Evolutionary conservation across 1,140 invertebrate genomes (phyloP).

Genomic region (Aculops lycopersici): DNA sequence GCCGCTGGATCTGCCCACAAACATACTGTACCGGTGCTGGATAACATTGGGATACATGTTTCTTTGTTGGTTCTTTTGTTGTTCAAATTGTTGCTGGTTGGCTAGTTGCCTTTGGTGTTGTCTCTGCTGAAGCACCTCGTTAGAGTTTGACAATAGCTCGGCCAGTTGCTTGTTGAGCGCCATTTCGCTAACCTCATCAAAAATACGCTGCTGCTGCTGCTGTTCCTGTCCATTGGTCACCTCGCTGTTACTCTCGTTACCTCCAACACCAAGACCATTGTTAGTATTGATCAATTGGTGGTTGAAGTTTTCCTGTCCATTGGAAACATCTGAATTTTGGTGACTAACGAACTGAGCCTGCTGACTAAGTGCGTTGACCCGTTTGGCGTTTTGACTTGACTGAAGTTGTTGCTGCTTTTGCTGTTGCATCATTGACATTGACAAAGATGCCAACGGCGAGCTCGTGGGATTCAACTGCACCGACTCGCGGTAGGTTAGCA

Average conservation of each 20-base stretch:
- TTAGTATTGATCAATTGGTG: background rate
- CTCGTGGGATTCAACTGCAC: background rate
- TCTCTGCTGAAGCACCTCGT: too few relatives aligned
- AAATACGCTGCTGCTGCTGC: too few relatives aligned
- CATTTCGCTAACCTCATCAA: too few relatives aligned
- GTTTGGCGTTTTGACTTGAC: background rate
- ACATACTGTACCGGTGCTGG: too few relatives aligned
- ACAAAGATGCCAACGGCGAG: background rate
- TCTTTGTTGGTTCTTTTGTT: background rate
- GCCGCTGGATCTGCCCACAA: too few relatives aligned
- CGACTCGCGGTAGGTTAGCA: background rate
- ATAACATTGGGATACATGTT: too few relatives aligned
- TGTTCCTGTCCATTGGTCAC: background rate
- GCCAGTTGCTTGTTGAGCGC: too few relatives aligned
- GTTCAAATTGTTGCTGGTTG: background rate
- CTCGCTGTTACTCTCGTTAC: background rate
- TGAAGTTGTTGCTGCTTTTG: background rate
- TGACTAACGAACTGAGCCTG: too few relatives aligned
- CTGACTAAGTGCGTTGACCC: too few relatives aligned
- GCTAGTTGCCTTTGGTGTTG: background rate
- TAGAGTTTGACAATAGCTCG: too few relatives aligned
- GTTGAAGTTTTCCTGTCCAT: background rate
- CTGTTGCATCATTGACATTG: background rate
- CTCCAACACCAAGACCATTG: background rate
- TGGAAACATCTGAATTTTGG: background rate